These are phyloP conservation scores for Fabriciana adippe DNA, from an alignment of 2,888 invertebrate genomes.

Conservation along the genomic window DNA sequence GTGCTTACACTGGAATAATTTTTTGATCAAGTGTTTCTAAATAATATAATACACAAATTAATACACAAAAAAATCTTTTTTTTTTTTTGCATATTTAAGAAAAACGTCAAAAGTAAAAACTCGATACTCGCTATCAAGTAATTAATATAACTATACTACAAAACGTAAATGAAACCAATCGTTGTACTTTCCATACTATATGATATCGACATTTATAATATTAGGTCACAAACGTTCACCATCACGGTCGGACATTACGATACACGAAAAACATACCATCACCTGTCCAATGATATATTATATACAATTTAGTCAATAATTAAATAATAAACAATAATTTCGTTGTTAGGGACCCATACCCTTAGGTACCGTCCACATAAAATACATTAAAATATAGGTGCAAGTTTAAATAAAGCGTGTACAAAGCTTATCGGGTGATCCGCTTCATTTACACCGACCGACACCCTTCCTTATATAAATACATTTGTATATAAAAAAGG, in stretches of 20 bases:
- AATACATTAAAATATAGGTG: conserved; percentile 1
- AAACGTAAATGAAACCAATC: not conserved
- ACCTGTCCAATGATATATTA: no score
- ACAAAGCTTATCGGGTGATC: conserved; percentile 32
- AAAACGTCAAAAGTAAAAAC: no score
- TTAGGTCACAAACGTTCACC: no score
- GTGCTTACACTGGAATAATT: not conserved
- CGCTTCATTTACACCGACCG: conserved; percentile 41
- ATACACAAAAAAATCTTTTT: no score
- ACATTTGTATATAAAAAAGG: conserved; percentile 28
- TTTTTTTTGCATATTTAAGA: no score
- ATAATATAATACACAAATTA: not conserved
- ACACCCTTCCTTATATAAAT: conserved; percentile 36
- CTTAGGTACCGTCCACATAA: no score
- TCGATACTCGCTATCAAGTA: no score
- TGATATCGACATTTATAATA: conserved; percentile 1
- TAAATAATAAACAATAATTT: no score
- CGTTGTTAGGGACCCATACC: no score
- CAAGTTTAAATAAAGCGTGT: conserved; percentile 20
- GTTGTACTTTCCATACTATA: conserved; percentile 6
- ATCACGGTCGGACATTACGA: not conserved
- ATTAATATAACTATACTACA: no score
- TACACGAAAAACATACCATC: not conserved
- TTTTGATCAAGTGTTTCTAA: not conserved
- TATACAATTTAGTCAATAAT: no score